Conservation (phyloP, 2,888 invertebrate genomes). For the Chloroclystis v-ata region DNA sequence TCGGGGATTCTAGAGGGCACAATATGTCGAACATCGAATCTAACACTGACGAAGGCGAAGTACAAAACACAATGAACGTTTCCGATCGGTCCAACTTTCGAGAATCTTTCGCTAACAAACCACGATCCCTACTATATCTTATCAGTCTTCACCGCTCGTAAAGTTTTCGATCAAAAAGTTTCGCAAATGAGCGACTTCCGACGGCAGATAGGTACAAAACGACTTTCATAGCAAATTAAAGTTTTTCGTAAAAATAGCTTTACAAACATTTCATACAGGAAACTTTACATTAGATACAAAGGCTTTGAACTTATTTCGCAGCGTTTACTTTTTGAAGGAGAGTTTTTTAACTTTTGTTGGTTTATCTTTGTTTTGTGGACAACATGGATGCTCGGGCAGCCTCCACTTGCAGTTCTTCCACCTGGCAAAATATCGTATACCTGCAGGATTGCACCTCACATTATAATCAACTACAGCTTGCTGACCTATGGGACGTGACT, state of each 20-base stretch:
- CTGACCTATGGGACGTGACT: conserved; percentile 52
- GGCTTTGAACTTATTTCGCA: conserved; percentile 58
- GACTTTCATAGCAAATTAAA: conserved; percentile 55
- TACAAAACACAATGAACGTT: conserved; percentile 51
- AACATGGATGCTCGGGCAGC: conserved; percentile 83
- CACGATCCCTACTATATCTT: conserved; percentile 66
- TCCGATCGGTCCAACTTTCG: conserved; percentile 56
- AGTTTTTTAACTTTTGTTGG: conserved; percentile 69
- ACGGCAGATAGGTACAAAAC: conserved; percentile 58
- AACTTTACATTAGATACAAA: conserved; percentile 68
- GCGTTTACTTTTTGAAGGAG: conserved; percentile 73
- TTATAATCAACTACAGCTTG: conserved; percentile 76
- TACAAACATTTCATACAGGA: conserved; percentile 66
- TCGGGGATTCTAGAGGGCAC: conserved; percentile 61
- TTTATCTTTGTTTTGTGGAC: conserved; percentile 80
- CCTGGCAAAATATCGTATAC: conserved; percentile 91
- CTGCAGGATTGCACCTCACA: conserved; percentile 79
- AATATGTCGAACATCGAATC: conserved; percentile 61
- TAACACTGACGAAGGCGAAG: conserved; percentile 71
- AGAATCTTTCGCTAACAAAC: conserved; percentile 59
- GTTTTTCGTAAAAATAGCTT: conserved; percentile 73
- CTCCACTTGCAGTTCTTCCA: conserved; percentile 89
- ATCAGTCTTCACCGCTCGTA: conserved; percentile 77
- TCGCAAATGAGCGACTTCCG: conserved; percentile 63
- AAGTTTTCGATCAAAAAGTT: conserved; percentile 65